These are phyloP conservation scores for Mythimna ferrago DNA, from an alignment of 2,888 invertebrate species.

Conservation along the genomic window DNA sequence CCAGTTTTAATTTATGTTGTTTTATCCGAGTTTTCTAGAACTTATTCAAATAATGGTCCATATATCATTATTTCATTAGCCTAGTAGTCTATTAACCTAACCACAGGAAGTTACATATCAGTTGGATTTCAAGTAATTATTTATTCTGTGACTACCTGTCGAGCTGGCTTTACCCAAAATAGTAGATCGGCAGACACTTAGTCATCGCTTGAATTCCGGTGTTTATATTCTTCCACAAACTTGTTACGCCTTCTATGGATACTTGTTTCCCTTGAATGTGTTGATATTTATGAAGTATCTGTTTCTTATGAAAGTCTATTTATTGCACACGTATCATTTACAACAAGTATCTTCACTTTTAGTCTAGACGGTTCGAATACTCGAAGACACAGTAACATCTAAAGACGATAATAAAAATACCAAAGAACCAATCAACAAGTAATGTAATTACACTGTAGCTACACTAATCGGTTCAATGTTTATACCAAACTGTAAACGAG, in stretches of 20 bases:
- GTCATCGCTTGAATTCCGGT: conserved; percentile 54
- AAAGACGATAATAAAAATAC: neutral
- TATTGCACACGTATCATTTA: neutral
- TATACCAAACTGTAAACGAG: conserved; percentile 22
- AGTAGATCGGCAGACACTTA: conserved; percentile 55
- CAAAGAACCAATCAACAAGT: conserved; percentile 13
- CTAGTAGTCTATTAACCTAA: conserved; percentile 44
- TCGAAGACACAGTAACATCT: neutral
- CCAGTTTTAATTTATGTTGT: conserved; percentile 52
- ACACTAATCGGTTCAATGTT: conserved; percentile 3
- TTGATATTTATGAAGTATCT: conserved; percentile 31
- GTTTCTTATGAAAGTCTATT: conserved; percentile 26
- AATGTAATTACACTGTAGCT: conserved; percentile 36
- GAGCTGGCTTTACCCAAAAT: conserved; percentile 51
- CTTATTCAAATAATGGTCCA: conserved; percentile 46
- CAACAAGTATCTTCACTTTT: neutral
- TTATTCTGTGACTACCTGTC: conserved; percentile 54
- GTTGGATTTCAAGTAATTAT: conserved; percentile 47
- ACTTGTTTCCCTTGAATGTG: conserved; percentile 54
- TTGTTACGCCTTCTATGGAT: conserved; percentile 52
- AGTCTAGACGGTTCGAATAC: neutral
- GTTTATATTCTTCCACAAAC: conserved; percentile 57
- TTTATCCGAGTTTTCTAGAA: conserved; percentile 51
- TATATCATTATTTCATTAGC: conserved; percentile 56
- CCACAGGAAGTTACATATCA: conserved; percentile 61